Conservation (phyloP, 30 jellyfish, hydroid and myxozoan species). For the Clytia hemisphaerica region DNA sequence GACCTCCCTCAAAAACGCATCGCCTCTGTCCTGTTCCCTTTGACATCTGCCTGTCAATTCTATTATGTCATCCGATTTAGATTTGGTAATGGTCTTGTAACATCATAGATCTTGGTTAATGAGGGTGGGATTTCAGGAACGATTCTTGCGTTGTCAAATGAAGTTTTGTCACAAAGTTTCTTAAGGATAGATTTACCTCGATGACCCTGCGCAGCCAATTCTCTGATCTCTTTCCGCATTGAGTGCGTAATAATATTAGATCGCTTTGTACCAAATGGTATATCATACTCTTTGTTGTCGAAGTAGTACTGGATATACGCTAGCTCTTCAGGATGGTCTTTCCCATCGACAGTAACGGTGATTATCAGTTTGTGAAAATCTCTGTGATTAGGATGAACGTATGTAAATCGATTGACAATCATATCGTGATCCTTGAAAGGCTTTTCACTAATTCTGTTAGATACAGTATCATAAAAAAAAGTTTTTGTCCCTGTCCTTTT, state of each 20-base stretch:
- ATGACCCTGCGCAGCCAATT: background rate
- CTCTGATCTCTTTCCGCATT: background rate
- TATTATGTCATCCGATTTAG: too few species aligned
- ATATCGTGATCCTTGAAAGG: background rate
- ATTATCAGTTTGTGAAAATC: conserved; percentile 36
- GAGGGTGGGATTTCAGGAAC: too few species aligned
- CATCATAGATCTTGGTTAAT: too few species aligned
- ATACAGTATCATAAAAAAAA: background rate
- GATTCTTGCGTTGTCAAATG: too few species aligned
- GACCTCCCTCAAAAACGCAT: conserved; percentile 38
- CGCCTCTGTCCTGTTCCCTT: too few species aligned
- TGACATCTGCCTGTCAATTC: conserved; percentile 27
- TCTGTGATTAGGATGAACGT: conserved; percentile 6
- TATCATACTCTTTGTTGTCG: conserved; percentile 23
- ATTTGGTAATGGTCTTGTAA: too few species aligned
- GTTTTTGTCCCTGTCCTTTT: conserved; percentile 31
- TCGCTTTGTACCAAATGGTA: too few species aligned
- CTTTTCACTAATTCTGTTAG: background rate
- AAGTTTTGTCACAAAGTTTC: too few species aligned
- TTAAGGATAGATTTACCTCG: too few species aligned
- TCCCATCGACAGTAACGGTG: background rate
- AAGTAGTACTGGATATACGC: conserved; percentile 15
- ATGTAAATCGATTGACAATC: conserved; percentile 11
- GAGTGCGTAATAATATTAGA: background rate
- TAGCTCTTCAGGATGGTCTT: background rate